These are phyloP conservation scores for Poecilia picta DNA, from an alignment of 2,797 vertebrate genomes.

Conservation along the genomic window DNA sequence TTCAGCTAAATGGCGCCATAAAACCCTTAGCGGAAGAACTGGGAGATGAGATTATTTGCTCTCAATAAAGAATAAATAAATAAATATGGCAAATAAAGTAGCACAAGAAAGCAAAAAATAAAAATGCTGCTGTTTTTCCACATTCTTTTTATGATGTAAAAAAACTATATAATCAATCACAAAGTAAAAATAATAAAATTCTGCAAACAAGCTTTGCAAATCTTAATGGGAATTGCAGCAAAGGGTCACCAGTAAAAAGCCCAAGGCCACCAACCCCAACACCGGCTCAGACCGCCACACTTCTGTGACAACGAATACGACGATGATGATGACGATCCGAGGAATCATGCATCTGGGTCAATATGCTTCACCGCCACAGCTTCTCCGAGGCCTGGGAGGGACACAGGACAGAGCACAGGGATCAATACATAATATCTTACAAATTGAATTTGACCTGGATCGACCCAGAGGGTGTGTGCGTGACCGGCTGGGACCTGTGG, in stretches of 20 bases:
- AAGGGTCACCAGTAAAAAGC: conserved; percentile 36
- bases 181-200: neutral
- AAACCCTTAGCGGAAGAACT: conserved; percentile 46
- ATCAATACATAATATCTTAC: conserved; percentile 90
- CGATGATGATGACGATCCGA: conserved; percentile 64
- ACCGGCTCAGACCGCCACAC: conserved; percentile 59
- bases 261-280: conserved; percentile 56
- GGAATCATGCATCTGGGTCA: conserved; percentile 72
- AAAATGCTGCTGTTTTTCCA: neutral
- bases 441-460: conserved; percentile 89
- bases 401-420: conserved; percentile 60
- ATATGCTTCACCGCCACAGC: conserved; percentile 63
- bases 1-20: conserved; percentile 72
- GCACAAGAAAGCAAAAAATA: conserved; percentile 10
- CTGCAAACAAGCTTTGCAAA: conserved; percentile 12
- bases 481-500: conserved; percentile 75
- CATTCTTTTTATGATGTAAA: neutral
- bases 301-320: conserved; percentile 63
- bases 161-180: no score
- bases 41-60: conserved; percentile 61
- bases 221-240: conserved; percentile 36
- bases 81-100: conserved; percentile 44
- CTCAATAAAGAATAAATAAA: conserved; percentile 27
- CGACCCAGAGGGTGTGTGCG: conserved; percentile 78
- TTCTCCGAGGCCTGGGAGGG: conserved; percentile 38